phyloP scores from a whole-genome alignment of 2,888 invertebrate species.

The Chalcis sispes region DNA sequence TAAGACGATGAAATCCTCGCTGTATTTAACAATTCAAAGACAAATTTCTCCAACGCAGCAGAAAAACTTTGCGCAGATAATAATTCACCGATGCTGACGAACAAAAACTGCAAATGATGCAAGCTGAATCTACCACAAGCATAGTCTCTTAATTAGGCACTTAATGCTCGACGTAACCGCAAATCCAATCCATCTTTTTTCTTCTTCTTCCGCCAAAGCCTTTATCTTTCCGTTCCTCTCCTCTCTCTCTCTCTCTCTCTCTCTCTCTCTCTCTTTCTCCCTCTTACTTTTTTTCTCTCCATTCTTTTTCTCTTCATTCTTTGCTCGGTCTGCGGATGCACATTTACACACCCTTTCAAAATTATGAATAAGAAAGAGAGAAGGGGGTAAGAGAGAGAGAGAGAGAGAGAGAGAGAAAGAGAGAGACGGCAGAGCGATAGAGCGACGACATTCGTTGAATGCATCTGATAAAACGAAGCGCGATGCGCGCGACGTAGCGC shows the following conservation, averaged over 20 bases:
- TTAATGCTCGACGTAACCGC: conserved; percentile 26
- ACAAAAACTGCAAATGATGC: conserved; percentile 3
- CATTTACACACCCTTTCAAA: no score
- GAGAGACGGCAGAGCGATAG: neutral
- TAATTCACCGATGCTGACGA: no score
- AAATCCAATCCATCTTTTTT: conserved; percentile 13
- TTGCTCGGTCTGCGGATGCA: no score
- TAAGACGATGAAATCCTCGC: neutral
- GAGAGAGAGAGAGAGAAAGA: neutral
- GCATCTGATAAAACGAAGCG: conserved; percentile 18
- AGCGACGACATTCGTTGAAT: conserved; percentile 37
- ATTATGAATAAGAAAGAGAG: neutral
- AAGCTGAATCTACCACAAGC: conserved; percentile 1
- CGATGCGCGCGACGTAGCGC: conserved; percentile 12
- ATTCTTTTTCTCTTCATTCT: no score
- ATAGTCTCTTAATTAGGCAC: conserved; percentile 45
- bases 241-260: no score
- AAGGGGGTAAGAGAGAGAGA: neutral
- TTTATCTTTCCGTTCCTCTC: neutral
- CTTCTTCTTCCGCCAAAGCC: neutral
- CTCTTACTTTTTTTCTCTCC: no score
- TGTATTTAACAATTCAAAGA: neutral
- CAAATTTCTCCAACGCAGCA: neutral
- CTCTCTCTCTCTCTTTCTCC: no score
- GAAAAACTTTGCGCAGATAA: no score